Evolutionary conservation across 2,797 vertebrate species (phyloP), one percentile per base, ranked within the genome.

Genomic region (Sebastiscus albofasciatus): DNA sequence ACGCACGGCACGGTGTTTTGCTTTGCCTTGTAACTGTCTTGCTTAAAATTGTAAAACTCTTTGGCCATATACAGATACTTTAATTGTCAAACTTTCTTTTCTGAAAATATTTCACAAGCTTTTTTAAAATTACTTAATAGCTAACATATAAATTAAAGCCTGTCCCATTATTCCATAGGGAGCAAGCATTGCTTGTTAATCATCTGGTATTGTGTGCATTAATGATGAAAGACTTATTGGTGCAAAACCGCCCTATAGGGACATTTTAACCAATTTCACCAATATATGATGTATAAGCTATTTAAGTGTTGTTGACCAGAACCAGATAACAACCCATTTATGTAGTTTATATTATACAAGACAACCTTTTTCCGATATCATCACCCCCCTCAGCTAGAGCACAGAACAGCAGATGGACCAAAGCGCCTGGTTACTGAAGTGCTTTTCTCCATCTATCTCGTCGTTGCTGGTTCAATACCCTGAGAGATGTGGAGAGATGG

Each of bases 401-500:
- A 22, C 74, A 90, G 76, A 72, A 22, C 74, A 91, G 81, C 91
- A 93, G 91, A 94, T 91, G 90, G 91, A 92, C 73, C 67, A 80
- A 85, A 87, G 83, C 92, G 83, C 78, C 68, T 89, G 90, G 88
- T 85, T 86, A 78, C 84, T 94, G 86, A 90, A 95, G 94, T 93
- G 89, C 87, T 79, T 89, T 93, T 87, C 86, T 89, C 83, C 90
- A 93, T 89, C 90, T 90, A 93, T 88, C 90, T 90, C 89, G 90
- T 87, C 85, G 83, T 90, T 90, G 88, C 88, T 88, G 86, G 89
- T 94, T 95, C 93, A 94, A 94, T 94, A 92, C 91, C 82, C 89
- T 88, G 86, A 93, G 88, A 93, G 93, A 94, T 87, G 87, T 92
- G 89, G 79, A 93, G 94, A 94, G 94, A 89, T 90, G 87, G 90